These are phyloP conservation scores for Thecocarcelia acutangulata DNA, from an alignment of 2,888 invertebrate genomes.

Conservation along the genomic window DNA sequence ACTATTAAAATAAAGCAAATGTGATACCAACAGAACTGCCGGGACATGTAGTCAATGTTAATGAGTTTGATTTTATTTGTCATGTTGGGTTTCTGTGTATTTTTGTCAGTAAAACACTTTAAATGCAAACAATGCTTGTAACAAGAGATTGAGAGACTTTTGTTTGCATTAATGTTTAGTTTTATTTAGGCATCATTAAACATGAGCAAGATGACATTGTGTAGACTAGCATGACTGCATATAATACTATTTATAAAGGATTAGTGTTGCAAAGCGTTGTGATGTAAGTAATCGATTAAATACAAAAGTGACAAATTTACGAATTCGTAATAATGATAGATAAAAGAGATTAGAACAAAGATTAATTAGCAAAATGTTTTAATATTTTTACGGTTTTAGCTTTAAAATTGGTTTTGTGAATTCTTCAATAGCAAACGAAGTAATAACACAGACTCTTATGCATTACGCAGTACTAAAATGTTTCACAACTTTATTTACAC, in stretches of 20 bases:
- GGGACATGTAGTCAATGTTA: constrained; percentile 1
- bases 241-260: constrained; percentile 10
- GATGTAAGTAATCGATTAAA: neutral
- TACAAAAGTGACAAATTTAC: neutral
- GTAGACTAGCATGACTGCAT: constrained; percentile 15
- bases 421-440: too few species aligned
- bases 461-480: too few species aligned
- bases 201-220: constrained; percentile 57
- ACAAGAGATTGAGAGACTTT: constrained; percentile 29
- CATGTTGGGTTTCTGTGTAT: constrained; percentile 29
- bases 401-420: too few species aligned
- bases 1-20: too few species aligned
- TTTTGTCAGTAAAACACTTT: constrained; percentile 51
- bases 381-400: too few species aligned
- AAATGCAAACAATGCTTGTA: constrained; percentile 27
- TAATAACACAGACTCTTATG: too few species aligned
- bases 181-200: constrained; percentile 66
- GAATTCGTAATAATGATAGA: neutral
- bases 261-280: neutral
- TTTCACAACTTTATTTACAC: too few species aligned
- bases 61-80: constrained; percentile 9
- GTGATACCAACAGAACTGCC: constrained; percentile 6
- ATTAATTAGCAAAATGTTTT: too few species aligned
- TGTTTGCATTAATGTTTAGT: constrained; percentile 63
- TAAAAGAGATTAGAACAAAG: too few species aligned